phyloP scores from a whole-genome alignment of 1,140 invertebrate genomes.

The Dryas iulia region DNA sequence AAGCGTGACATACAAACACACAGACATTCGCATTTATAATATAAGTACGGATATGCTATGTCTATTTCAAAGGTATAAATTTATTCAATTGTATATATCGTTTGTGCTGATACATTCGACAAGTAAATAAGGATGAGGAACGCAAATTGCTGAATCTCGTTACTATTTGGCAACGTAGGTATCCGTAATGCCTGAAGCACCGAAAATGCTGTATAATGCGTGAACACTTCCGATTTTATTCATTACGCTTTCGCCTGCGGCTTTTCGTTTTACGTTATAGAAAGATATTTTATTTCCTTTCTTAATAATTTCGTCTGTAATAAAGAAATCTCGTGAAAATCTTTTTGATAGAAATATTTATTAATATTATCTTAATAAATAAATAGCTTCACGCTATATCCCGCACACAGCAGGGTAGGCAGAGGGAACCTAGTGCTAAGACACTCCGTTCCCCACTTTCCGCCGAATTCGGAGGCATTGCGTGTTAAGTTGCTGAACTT shows the following conservation, averaged over 20 bases:
- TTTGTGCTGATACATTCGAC: constrained; percentile 21
- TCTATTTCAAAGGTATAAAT: constrained; percentile 10
- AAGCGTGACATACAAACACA: no score
- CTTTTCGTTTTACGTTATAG: not conserved
- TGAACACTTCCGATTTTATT: constrained; percentile 5
- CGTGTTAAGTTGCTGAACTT: no score
- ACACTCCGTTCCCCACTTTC: no score
- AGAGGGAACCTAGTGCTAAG: no score
- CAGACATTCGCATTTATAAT: not conserved
- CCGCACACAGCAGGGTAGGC: no score
- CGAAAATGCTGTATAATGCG: constrained; percentile 13
- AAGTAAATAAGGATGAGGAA: constrained; percentile 43
- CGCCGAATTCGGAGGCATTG: no score
- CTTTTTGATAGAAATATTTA: not conserved
- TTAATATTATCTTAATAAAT: not conserved
- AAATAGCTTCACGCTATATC: no score
- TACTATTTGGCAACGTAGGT: constrained; percentile 54
- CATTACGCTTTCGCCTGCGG: not conserved
- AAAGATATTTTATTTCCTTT: not conserved
- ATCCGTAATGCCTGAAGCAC: constrained; percentile 35
- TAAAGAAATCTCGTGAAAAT: not conserved
- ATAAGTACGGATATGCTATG: no score
- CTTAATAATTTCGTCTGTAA: not conserved
- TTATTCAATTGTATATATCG: constrained; percentile 24
- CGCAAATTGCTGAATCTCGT: constrained; percentile 63